Evolutionary conservation across 2,797 vertebrate species (phyloP).

Genomic region (Apogon talboti): DNA sequence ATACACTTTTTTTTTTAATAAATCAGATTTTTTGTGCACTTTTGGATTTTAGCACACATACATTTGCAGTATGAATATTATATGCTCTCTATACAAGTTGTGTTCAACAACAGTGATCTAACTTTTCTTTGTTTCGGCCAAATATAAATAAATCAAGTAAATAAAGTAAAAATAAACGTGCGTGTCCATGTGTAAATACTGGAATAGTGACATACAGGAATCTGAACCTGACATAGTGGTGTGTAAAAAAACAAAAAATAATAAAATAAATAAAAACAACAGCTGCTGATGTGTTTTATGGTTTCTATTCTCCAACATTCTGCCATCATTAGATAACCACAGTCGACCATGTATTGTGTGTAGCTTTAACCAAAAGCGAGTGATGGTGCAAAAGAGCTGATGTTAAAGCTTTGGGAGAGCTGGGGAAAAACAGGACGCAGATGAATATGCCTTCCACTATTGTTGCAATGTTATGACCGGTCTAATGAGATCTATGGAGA

Average conservation of each 20-base stretch:
- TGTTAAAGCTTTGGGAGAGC: slow-evolving; percentile 46
- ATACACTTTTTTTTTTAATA: too few species aligned
- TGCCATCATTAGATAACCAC: slow-evolving; percentile 34
- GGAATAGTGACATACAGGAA: too few species aligned
- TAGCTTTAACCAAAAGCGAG: slow-evolving; percentile 38
- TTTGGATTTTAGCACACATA: too few species aligned
- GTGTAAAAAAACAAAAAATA: too few species aligned
- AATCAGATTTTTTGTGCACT: too few species aligned
- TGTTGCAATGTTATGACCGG: slow-evolving; percentile 74
- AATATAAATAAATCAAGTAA: too few species aligned
- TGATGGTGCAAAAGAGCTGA: slow-evolving; percentile 60
- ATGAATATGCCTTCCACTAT: slow-evolving; percentile 72
- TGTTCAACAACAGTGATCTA: slow-evolving; percentile 10
- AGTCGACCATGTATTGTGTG: slow-evolving; percentile 35
- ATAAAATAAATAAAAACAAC: too few species aligned
- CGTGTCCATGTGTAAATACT: too few species aligned
- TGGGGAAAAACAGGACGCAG: slow-evolving; percentile 48
- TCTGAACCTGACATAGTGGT: too few species aligned
- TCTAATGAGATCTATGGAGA: slow-evolving; percentile 82
- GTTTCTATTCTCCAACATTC: not conserved
- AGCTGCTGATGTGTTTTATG: not conserved
- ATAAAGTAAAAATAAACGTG: slow-evolving; percentile 35
- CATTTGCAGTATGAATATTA: not conserved
- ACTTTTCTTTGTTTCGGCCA: not conserved
- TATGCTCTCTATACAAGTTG: too few species aligned